These are phyloP conservation scores for Antigone vipio DNA, from an alignment of 2,113 vertebrate species.

Conservation along the genomic window DNA sequence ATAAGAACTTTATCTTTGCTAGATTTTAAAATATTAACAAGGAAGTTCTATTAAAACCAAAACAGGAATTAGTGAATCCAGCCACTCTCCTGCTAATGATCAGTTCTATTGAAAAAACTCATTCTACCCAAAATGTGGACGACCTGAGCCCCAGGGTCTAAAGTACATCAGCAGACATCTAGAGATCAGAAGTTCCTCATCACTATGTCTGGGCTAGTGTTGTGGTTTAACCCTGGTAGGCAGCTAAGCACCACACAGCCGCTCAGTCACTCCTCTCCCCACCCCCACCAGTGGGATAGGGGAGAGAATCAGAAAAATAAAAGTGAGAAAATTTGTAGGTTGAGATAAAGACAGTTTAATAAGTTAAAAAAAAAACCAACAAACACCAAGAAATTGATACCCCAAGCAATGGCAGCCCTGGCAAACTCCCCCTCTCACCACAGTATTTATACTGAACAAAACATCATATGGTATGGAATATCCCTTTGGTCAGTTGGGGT, in stretches of 20 bases:
- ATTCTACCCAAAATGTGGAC: background rate
- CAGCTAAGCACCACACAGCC: background rate
- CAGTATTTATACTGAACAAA: background rate
- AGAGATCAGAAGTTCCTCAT: background rate
- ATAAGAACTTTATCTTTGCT: background rate
- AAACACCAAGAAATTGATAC: background rate
- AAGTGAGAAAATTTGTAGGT: background rate
- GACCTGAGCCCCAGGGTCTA: background rate
- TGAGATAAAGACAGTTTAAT: background rate
- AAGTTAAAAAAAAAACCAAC: background rate
- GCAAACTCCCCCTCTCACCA: background rate
- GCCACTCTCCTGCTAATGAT: background rate
- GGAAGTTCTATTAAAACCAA: background rate
- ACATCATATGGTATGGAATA: fast-evolving
- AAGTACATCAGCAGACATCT: background rate
- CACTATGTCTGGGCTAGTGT: background rate
- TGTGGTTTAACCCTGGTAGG: background rate
- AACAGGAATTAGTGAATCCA: background rate
- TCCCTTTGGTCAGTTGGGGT: background rate
- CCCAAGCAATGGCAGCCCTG: background rate
- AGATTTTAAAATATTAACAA: background rate
- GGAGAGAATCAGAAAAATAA: background rate
- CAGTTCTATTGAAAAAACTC: background rate
- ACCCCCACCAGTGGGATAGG: background rate
- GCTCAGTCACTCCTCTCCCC: background rate